phyloP scores from a whole-genome alignment of 1,140 invertebrate species.

The Colletes latitarsis region DNA sequence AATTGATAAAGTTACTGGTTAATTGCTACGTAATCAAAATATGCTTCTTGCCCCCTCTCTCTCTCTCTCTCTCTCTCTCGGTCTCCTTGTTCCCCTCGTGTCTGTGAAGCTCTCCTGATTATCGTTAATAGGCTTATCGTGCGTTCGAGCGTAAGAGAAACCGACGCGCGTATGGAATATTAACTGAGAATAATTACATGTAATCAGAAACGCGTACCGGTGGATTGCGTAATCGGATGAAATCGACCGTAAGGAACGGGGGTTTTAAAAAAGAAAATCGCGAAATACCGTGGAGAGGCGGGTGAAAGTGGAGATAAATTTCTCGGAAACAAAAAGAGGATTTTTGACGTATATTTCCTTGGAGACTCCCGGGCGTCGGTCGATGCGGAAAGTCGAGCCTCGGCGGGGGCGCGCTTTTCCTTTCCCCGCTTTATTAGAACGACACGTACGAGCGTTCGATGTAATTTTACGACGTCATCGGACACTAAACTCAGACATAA shows the following conservation, averaged over 20 bases:
- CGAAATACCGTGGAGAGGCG: not conserved
- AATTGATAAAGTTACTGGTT: not conserved
- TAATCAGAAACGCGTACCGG: not conserved
- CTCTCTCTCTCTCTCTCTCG: no score
- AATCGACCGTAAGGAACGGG: not conserved
- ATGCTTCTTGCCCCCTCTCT: not conserved
- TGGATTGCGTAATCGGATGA: not conserved
- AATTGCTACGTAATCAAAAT: conserved; percentile 21
- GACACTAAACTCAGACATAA: conserved; percentile 55
- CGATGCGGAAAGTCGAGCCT: conserved; percentile 40
- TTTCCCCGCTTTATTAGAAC: conserved; percentile 57
- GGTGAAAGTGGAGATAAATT: conserved; percentile 53
- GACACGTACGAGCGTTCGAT: conserved; percentile 53
- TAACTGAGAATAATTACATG: conserved; percentile 9
- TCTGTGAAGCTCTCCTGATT: not conserved
- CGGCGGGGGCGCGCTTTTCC: conserved; percentile 37
- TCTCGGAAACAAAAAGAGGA: conserved; percentile 53
- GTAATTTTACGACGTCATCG: conserved; percentile 63
- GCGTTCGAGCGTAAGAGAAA: conserved; percentile 10
- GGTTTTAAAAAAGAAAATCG: no score
- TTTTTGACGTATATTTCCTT: conserved; percentile 60
- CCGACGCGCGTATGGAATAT: not conserved
- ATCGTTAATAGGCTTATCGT: conserved; percentile 20
- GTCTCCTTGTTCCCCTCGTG: no score
- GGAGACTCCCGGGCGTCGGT: conserved; percentile 25